These are phyloP conservation scores for Macquaria australasica DNA, from an alignment of 2,113 vertebrate species.

Conservation along the genomic window DNA sequence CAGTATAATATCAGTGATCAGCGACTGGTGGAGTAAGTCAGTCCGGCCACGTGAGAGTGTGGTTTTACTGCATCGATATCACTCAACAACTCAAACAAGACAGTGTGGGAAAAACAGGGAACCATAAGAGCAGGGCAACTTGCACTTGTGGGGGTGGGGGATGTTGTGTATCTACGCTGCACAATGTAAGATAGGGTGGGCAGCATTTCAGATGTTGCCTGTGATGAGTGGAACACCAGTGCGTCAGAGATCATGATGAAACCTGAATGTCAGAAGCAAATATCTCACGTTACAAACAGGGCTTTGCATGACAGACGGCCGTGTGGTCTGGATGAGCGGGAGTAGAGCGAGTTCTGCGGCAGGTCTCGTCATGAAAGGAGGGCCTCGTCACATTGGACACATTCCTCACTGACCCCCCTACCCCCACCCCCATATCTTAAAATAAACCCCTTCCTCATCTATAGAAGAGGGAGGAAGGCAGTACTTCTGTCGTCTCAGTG, in stretches of 20 bases:
- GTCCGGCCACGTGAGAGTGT: slow-evolving; percentile 10
- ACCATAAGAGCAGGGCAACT: neutral
- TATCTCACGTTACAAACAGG: slow-evolving; percentile 63
- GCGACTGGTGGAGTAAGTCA: slow-evolving; percentile 31
- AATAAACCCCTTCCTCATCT: slow-evolving; percentile 78
- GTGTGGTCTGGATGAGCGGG: slow-evolving; percentile 10
- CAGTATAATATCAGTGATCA: slow-evolving; percentile 1
- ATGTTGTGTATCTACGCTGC: slow-evolving; percentile 48
- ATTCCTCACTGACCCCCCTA: slow-evolving; percentile 66
- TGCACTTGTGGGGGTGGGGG: slow-evolving; percentile 49
- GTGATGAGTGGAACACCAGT: slow-evolving; percentile 44
- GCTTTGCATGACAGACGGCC: slow-evolving; percentile 42
- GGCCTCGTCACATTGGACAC: slow-evolving; percentile 66
- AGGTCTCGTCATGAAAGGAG: slow-evolving; percentile 71
- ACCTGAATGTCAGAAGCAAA: slow-evolving; percentile 54
- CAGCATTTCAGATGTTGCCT: slow-evolving; percentile 48
- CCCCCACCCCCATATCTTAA: slow-evolving; percentile 53
- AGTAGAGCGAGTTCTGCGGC: slow-evolving; percentile 52
- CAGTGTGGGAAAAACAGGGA: slow-evolving; percentile 21
- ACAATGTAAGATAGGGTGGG: slow-evolving; percentile 31
- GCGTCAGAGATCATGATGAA: slow-evolving; percentile 75
- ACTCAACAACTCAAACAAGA: neutral
- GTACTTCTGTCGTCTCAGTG: slow-evolving; percentile 36
- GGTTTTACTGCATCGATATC: slow-evolving; percentile 12
- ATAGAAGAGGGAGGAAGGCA: slow-evolving; percentile 31